These are phyloP conservation scores for Odontesthes bonariensis DNA, from an alignment of 2,113 vertebrate genomes.

Conservation along the genomic window DNA sequence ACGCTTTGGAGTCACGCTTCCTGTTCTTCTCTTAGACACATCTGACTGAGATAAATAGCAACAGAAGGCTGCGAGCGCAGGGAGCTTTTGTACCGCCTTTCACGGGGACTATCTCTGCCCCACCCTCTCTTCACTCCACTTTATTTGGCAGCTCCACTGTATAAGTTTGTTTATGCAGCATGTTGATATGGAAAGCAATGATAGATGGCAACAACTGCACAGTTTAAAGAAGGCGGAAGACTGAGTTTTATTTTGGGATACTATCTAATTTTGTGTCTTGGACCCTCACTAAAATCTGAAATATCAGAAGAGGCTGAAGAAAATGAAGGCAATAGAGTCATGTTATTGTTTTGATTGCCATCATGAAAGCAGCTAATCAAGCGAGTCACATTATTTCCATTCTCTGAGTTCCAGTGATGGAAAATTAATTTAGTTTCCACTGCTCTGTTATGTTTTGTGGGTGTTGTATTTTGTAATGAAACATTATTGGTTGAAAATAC, in stretches of 20 bases:
- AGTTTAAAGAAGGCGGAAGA: slow-evolving; percentile 51
- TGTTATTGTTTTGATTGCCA: background rate
- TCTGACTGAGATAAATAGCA: slow-evolving; percentile 47
- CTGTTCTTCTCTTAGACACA: slow-evolving; percentile 34
- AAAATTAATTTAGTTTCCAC: background rate
- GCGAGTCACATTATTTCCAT: background rate
- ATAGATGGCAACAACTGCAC: slow-evolving; percentile 75
- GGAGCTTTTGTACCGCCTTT: slow-evolving; percentile 5
- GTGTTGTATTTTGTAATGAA: background rate
- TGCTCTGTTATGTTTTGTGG: background rate
- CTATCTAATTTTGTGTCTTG: slow-evolving; percentile 61
- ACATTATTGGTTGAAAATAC: background rate
- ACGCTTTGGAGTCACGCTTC: slow-evolving; percentile 31
- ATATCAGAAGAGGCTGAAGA: background rate
- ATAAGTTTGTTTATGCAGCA: slow-evolving; percentile 57
- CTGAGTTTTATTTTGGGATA: slow-evolving; percentile 63
- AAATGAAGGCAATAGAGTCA: background rate
- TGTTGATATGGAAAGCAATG: slow-evolving; percentile 64
- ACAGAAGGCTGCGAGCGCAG: slow-evolving; percentile 17
- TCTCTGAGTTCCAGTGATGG: background rate
- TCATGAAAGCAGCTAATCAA: background rate
- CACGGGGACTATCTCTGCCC: background rate
- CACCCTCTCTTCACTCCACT: slow-evolving; percentile 20
- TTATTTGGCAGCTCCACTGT: slow-evolving; percentile 24
- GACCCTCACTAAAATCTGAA: slow-evolving; percentile 14